Evolutionary conservation across 2,888 invertebrate genomes (phyloP), one percentile per base, ranked within the genome.

Genomic region (Byasa hedistus): DNA sequence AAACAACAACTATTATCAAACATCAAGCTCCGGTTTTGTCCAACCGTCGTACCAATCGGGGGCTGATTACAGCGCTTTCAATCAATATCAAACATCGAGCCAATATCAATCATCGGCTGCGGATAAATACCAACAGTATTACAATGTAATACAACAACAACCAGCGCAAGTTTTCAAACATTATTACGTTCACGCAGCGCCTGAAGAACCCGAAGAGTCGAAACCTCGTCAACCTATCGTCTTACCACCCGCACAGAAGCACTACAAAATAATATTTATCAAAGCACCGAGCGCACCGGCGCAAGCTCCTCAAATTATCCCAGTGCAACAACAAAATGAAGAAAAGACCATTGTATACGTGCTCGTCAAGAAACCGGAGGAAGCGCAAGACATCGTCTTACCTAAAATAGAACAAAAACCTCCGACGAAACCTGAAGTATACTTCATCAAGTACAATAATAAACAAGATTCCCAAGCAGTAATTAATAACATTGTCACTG

Each of bases 191-290:
- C 89, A 90, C 70, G 79, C 86, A 2, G 92, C 92, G 1, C 91
- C 91, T 1, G 90, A 90, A 77, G 91, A 91, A 55, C 87, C 86
- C 8, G 93, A 93, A 76, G 81, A 85, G 70, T 86, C 93, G 58
- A 94, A 93, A 66, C 86, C 91, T 64, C 93, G 94, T 72, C 93
- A 94, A 19, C 93, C 94, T 66, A 82, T 91, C 0, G 89, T 92
- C 1, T 83, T 93, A 1, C 93, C 94, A 7, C 93, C 95, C 44
- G 92, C 95, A 23, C 95, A 95, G 80, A 95, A 95, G 76, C 95
- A 95, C 81, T 95, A 96, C 92, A 96, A 96, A 81, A 95, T 96
- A 75, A 95, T 96, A 82, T 96, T 96, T 91, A 95, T 96, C 79
- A 96, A 96, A 83, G 94, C 95, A 15, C 96, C 96, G 60, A 92